Percentiles rank a stretch among this genome's conserved stretches.
Evolutionary conservation across 53 echinoderm and acorn worm genomes (phyloP).

Genomic region (Luidia sarsii): DNA sequence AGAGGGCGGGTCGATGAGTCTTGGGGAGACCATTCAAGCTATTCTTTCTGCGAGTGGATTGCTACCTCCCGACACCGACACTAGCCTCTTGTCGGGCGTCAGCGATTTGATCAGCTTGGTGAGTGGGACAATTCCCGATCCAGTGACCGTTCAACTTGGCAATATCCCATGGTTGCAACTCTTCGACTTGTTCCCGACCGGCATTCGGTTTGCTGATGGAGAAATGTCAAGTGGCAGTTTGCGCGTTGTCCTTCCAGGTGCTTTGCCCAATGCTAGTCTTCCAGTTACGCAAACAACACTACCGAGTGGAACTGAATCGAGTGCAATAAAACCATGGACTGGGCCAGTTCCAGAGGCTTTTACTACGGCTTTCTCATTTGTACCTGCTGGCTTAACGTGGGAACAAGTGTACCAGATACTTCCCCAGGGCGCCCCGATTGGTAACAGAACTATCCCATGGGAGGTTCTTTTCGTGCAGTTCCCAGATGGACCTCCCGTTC

Average conservation of each 20-base stretch:
- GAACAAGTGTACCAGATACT: not conserved
- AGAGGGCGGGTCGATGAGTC: not conserved
- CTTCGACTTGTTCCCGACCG: not conserved
- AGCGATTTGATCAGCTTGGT: not conserved
- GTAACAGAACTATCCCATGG: not conserved
- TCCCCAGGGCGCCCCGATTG: not conserved
- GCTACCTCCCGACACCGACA: not conserved
- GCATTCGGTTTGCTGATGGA: conserved; percentile 18
- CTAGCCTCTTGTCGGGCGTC: not conserved
- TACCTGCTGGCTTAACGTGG: conserved; percentile 1
- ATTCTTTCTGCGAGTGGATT: too few relatives aligned
- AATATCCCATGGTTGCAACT: conserved; percentile 10
- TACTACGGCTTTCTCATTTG: too few relatives aligned
- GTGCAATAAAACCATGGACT: not conserved
- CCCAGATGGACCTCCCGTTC: conserved; percentile 20
- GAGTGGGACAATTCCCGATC: not conserved
- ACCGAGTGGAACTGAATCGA: not conserved
- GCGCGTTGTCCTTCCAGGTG: not conserved
- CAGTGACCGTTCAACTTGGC: not conserved
- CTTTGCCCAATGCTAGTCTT: too few relatives aligned
- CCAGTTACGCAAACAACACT: not conserved
- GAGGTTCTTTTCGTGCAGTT: not conserved
- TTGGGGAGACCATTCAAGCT: too few relatives aligned
- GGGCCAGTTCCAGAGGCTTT: not conserved
- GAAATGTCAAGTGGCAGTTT: not conserved